Base-by-base conservation (phyloP, 2,113 vertebrate genomes). In the Maccullochella peelii region DNA sequence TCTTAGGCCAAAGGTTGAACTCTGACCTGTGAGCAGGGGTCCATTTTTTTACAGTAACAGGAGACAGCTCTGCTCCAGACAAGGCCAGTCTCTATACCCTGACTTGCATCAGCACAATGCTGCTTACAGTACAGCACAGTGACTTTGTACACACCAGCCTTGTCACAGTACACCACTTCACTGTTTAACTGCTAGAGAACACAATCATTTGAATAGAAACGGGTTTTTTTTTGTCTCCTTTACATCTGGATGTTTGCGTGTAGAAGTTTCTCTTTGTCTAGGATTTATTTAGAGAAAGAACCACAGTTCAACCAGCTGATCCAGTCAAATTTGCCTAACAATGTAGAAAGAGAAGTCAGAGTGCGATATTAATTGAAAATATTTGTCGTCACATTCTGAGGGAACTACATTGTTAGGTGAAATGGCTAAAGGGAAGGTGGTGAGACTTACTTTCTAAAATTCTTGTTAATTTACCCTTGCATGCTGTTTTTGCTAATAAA, bases 51-150 rank as follows among this genome's bases (percentile, higher is more conserved):
- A 44, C 55, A 59, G 55, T 59, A 73, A 59, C 21, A 40, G 62
- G 71, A 68, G 75, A 54, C 75, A 0, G 47, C 36, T 42, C 25
- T 50, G 40, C 44, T 27, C 16, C 66, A 23, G 6, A 77, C 80
- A 73, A 79, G 80, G 50, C 70, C 52, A 0, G 40, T 1, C 68
- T 75, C 58, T 84, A 27, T 67, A 4, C 23, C 18, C 61, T 18
- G 40, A 49, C 38, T 15, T 7, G 16, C 25, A 73, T 50, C 25
- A 2, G 57, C 71, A 87, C 82, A 87, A 85, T 38, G 85, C 58
- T 23, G 50, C 70, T 27, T 23, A 70, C 73, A 68, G 84, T 80
- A 73, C 73, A 61, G 59, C 67, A 52, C 80, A 65, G 61, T 52
- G 77, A 77, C 80, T 63, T 73, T 23, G 73, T 9, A 69, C 65